These are phyloP conservation scores for Aurelia sp. DNA, from an alignment of 30 jellyfish, hydroid and myxozoan genomes.

Conservation along the genomic window DNA sequence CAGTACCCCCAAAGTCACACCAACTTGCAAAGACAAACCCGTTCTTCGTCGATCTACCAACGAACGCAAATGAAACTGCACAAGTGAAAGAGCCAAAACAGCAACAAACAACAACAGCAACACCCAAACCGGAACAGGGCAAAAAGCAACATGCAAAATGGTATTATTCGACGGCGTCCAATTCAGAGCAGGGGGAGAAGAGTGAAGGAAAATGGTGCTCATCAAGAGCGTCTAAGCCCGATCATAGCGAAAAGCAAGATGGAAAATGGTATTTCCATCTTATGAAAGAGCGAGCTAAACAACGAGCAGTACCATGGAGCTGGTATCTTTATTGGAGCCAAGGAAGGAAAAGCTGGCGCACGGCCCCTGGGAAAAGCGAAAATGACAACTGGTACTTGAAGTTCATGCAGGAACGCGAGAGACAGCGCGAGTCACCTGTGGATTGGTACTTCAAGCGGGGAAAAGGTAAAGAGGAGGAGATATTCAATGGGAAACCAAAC, in stretches of 20 bases:
- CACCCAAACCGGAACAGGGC: background rate
- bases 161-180: background rate
- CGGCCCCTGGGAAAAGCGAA: slow-evolving; percentile 46
- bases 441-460: slow-evolving; percentile 64
- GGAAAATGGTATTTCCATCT: slow-evolving; percentile 54
- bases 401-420: slow-evolving; percentile 73
- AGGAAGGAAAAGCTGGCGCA: slow-evolving; percentile 69
- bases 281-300: slow-evolving; percentile 62
- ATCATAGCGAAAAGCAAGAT: slow-evolving; percentile 8
- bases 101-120: background rate
- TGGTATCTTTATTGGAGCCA: slow-evolving; percentile 77
- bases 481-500: background rate
- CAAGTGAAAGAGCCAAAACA: background rate
- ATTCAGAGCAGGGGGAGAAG: background rate
- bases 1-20: slow-evolving; percentile 51
- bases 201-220: background rate
- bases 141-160: background rate
- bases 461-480: slow-evolving; percentile 57
- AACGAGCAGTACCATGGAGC: slow-evolving; percentile 62
- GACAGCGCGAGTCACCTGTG: slow-evolving; percentile 46
- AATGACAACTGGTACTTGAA: slow-evolving; percentile 72
- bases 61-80: slow-evolving; percentile 4
- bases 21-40: slow-evolving; percentile 38
- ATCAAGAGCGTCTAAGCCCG: background rate
- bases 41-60: slow-evolving; percentile 27